Conservation (phyloP, 92 coral and sea anemone genomes). For the Porites cylindrica region DNA sequence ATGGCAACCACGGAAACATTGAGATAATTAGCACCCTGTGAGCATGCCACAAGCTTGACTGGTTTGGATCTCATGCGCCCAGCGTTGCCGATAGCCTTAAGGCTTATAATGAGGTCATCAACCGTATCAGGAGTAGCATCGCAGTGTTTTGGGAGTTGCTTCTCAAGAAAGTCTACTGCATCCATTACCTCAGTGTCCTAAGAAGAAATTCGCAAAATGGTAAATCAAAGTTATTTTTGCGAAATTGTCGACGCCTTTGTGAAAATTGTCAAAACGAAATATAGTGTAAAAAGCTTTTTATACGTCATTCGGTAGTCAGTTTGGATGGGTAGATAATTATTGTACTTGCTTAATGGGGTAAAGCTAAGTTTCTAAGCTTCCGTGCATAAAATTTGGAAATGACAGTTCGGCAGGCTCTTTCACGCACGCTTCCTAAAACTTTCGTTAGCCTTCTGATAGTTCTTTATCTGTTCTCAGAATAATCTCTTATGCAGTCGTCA, state of each 20-base stretch:
- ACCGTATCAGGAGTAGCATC: constrained; percentile 59
- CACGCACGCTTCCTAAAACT: background rate
- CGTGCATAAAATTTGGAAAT: too few relatives aligned
- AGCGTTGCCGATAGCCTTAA: constrained; percentile 73
- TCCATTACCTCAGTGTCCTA: constrained; percentile 8
- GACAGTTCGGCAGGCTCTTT: background rate
- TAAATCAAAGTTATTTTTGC: background rate
- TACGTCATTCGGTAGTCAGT: background rate
- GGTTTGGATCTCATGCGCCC: constrained; percentile 51
- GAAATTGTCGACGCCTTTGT: background rate
- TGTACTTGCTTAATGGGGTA: background rate
- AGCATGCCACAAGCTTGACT: constrained; percentile 57
- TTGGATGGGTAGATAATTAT: background rate
- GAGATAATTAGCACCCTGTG: constrained; percentile 66
- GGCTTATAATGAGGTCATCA: constrained; percentile 52
- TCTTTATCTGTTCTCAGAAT: background rate
- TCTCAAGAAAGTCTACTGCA: constrained; percentile 26
- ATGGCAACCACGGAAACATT: constrained; percentile 69
- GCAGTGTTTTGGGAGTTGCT: constrained; percentile 44
- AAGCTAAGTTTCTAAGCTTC: too few relatives aligned
- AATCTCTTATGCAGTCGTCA: too few relatives aligned
- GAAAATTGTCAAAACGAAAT: too few relatives aligned
- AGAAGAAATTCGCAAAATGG: background rate
- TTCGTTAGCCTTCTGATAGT: background rate
- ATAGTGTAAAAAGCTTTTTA: background rate